These are phyloP conservation scores for Monodelphis domestica DNA, from an alignment of 2,797 vertebrate species.

Conservation along the genomic window DNA sequence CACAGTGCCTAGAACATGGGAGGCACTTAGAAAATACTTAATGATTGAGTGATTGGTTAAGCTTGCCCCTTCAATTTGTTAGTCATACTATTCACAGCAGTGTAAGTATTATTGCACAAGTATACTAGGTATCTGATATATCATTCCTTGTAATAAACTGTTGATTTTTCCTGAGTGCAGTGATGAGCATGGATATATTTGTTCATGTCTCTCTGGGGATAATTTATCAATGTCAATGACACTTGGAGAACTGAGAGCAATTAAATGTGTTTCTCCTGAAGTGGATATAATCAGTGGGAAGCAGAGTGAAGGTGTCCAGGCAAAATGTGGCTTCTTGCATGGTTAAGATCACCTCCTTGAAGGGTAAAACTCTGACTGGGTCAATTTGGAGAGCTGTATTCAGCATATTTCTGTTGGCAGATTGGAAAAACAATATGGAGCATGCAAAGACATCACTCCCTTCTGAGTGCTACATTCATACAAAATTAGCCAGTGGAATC, in stretches of 20 bases:
- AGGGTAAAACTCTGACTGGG: constrained; percentile 56
- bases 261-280: constrained; percentile 78
- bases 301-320: constrained; percentile 71
- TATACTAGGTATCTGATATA: constrained; percentile 3
- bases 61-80: constrained; percentile 57
- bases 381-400: constrained; percentile 37
- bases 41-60: constrained; percentile 13
- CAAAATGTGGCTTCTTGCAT: constrained; percentile 70
- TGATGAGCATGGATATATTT: constrained; percentile 61
- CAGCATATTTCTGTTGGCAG: constrained; percentile 48
- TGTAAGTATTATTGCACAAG: constrained; percentile 19
- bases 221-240: constrained; percentile 73
- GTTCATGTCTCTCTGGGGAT: constrained; percentile 69
- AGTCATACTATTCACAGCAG: constrained; percentile 45
- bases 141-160: constrained; percentile 48
- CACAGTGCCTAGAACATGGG: background rate
- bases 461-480: constrained; percentile 36
- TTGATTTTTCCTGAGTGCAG: constrained; percentile 65
- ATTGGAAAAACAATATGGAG: constrained; percentile 49
- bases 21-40: background rate
- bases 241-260: constrained; percentile 73
- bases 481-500: constrained; percentile 39
- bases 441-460: background rate
- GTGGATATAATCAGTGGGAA: constrained; percentile 72
- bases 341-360: constrained; percentile 68